phyloP scores from a whole-genome alignment of 2,797 vertebrate genomes.

The Clamator glandarius region DNA sequence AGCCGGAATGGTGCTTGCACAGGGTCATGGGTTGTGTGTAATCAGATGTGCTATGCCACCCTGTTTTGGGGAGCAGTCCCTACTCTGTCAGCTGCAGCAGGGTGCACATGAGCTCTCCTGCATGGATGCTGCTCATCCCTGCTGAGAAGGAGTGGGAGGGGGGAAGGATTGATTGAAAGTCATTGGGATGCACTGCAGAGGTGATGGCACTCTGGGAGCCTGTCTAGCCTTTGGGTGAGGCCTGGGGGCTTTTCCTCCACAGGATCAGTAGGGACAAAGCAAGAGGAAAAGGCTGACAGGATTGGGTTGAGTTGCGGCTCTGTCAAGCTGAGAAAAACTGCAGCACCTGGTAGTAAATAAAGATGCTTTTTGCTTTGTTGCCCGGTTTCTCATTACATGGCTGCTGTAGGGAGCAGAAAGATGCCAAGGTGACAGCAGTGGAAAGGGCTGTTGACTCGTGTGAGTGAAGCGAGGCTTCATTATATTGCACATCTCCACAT shows the following conservation, averaged over 20 bases:
- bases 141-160: neutral
- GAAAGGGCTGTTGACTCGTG: neutral
- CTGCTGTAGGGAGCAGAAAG: neutral
- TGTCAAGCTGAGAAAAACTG: neutral
- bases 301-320: neutral
- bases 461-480: neutral
- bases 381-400: conserved; percentile 28
- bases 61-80: neutral
- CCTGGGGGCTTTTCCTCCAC: neutral
- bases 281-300: neutral
- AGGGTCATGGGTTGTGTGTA: rapidly evolving
- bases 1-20: neutral
- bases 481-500: rapidly evolving
- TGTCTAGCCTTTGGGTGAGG: neutral
- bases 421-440: conserved; percentile 20
- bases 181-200: rapidly evolving
- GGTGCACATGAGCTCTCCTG: rapidly evolving
- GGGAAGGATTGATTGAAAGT: neutral
- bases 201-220: neutral
- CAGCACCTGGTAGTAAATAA: conserved; percentile 45
- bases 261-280: neutral
- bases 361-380: conserved; percentile 22
- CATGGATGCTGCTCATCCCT: neutral
- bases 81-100: rapidly evolving
- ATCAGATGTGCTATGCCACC: neutral